phyloP scores from a whole-genome alignment of 2,797 vertebrate genomes.

The Poeciliopsis infans region DNA sequence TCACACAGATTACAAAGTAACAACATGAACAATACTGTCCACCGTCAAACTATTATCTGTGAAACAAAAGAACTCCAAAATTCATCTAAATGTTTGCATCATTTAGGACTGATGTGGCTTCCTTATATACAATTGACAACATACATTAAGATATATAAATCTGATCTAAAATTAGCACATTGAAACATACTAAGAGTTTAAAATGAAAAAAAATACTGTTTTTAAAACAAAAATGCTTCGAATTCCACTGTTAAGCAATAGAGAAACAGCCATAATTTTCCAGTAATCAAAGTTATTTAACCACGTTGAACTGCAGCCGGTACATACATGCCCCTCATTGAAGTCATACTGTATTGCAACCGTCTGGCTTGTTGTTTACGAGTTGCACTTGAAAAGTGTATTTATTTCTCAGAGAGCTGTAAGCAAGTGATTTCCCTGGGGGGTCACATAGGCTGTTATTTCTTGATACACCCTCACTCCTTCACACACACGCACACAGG shows the following conservation, averaged over 20 bases:
- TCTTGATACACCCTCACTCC: slow-evolving; percentile 24
- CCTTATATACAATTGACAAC: background rate
- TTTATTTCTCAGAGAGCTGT: slow-evolving; percentile 30
- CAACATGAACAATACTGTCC: background rate
- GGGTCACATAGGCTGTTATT: slow-evolving; percentile 50
- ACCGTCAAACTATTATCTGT: background rate
- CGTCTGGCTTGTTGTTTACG: slow-evolving; percentile 33
- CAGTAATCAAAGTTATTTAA: slow-evolving; percentile 2
- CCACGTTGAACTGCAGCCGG: slow-evolving; percentile 14
- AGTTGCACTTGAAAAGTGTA: slow-evolving; percentile 33
- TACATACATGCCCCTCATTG: slow-evolving; percentile 16
- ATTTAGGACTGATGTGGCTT: background rate
- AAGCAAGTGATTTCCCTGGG: slow-evolving; percentile 63
- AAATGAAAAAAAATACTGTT: background rate
- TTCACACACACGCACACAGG: slow-evolving; percentile 10
- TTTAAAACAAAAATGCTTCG: background rate
- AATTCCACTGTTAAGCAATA: background rate
- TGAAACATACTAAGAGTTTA: slow-evolving; percentile 5
- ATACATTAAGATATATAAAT: slow-evolving; percentile 1
- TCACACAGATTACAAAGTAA: slow-evolving; percentile 8
- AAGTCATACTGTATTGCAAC: slow-evolving; percentile 3
- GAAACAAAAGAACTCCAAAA: slow-evolving; percentile 8
- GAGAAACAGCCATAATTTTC: background rate
- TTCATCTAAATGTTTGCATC: background rate
- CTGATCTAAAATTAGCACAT: slow-evolving; percentile 12